These are phyloP conservation scores for Meles meles DNA, from an alignment of 2,113 vertebrate genomes.

Conservation along the genomic window DNA sequence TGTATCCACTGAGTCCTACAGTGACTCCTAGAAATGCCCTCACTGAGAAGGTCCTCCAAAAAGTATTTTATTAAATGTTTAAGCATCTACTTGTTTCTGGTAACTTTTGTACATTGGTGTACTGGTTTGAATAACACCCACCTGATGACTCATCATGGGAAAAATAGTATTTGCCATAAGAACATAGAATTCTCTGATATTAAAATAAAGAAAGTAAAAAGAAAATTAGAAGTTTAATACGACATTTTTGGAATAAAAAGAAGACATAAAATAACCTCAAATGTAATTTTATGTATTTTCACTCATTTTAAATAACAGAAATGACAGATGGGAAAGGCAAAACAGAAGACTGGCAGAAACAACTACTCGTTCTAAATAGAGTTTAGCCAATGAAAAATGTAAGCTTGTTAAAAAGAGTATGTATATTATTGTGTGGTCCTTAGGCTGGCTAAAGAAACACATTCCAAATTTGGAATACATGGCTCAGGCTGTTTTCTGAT, in stretches of 20 bases:
- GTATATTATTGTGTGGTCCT: not conserved
- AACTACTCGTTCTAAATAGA: conserved; percentile 22
- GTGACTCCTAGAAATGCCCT: not conserved
- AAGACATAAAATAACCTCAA: not conserved
- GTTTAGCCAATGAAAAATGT: not conserved
- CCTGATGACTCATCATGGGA: not conserved
- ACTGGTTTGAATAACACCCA: conserved; percentile 11
- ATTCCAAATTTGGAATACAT: not conserved
- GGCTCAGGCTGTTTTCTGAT: conserved; percentile 6
- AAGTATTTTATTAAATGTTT: not conserved
- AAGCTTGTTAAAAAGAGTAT: not conserved
- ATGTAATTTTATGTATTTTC: conserved; percentile 5
- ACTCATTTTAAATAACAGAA: conserved; percentile 23
- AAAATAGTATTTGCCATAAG: conserved; percentile 19
- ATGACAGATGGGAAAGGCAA: conserved; percentile 17
- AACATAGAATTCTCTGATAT: not conserved
- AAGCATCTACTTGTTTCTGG: not conserved
- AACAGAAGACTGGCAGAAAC: not conserved
- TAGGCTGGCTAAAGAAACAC: conserved; percentile 4
- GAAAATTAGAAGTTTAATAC: conserved; percentile 17
- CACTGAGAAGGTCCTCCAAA: not conserved
- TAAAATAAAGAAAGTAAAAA: conserved; percentile 38
- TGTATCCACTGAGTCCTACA: not conserved
- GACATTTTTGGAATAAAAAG: not conserved
- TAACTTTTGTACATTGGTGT: not conserved